phyloP scores from a whole-genome alignment of 2,797 vertebrate species.

The Crenichthys baileyi region DNA sequence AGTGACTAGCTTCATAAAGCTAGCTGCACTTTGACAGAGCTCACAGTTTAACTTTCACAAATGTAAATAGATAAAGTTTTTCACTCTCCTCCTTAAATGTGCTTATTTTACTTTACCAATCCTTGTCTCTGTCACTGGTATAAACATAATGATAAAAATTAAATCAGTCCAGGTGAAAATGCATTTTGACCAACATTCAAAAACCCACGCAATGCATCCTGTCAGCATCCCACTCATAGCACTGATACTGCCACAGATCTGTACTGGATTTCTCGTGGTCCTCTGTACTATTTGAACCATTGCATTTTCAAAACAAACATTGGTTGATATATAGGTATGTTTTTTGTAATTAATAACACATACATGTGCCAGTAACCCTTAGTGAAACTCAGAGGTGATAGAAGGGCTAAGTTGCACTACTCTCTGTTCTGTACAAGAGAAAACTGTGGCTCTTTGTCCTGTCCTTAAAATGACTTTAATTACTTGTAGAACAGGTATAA shows the following conservation, averaged over 20 bases:
- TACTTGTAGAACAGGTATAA: background rate
- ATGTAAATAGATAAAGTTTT: background rate
- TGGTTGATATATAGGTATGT: background rate
- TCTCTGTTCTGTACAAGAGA: background rate
- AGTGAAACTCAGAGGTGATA: no score
- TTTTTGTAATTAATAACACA: no score
- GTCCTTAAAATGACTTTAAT: background rate
- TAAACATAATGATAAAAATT: background rate
- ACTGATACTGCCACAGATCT: background rate
- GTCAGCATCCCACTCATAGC: conserved; percentile 29
- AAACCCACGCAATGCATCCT: conserved; percentile 22
- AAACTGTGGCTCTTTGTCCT: background rate
- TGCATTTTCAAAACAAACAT: background rate
- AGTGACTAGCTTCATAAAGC: background rate
- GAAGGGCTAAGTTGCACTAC: no score
- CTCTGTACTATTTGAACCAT: background rate
- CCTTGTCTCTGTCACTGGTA: background rate
- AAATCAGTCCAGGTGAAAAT: background rate
- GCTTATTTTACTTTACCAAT: background rate
- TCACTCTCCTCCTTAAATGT: background rate
- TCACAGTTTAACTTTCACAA: background rate
- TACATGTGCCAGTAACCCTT: no score
- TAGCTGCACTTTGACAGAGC: background rate
- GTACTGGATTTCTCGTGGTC: background rate
- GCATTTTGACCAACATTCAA: background rate